Conservation (phyloP, 2,113 vertebrate genomes). For the Leptobrachium leishanense region DNA sequence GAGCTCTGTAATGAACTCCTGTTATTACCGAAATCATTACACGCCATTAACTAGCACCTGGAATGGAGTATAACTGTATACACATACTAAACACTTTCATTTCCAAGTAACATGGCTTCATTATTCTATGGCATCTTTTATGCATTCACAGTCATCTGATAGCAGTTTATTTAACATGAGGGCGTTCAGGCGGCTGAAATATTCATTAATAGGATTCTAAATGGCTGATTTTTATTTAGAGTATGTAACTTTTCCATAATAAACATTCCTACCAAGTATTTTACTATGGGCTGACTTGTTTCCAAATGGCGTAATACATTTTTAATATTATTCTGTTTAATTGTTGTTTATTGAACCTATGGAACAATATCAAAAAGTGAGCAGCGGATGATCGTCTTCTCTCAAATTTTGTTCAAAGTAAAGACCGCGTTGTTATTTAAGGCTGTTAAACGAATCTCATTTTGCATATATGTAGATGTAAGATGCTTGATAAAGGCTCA, state of each 20-base stretch:
- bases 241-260: neutral
- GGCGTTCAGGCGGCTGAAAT: constrained; percentile 34
- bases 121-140: neutral
- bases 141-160: constrained; percentile 12
- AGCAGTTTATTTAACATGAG: neutral
- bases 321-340: constrained; percentile 52
- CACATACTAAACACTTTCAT: neutral
- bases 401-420: no score
- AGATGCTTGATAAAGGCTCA: no score
- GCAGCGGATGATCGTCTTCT: no score
- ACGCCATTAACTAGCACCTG: no score
- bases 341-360: constrained; percentile 52
- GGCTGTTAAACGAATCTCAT: no score
- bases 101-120: neutral
- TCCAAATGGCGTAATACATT: constrained; percentile 52
- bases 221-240: constrained; percentile 3
- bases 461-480: no score
- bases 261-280: constrained; percentile 43
- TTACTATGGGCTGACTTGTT: constrained; percentile 21
- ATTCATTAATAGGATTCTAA: constrained; percentile 46
- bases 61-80: neutral
- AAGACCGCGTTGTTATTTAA: no score
- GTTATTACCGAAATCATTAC: no score
- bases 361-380: constrained; percentile 26
- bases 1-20: no score